Evolutionary conservation across 1,140 invertebrate species (phyloP).

Genomic region (Cyclargus thomasi): DNA sequence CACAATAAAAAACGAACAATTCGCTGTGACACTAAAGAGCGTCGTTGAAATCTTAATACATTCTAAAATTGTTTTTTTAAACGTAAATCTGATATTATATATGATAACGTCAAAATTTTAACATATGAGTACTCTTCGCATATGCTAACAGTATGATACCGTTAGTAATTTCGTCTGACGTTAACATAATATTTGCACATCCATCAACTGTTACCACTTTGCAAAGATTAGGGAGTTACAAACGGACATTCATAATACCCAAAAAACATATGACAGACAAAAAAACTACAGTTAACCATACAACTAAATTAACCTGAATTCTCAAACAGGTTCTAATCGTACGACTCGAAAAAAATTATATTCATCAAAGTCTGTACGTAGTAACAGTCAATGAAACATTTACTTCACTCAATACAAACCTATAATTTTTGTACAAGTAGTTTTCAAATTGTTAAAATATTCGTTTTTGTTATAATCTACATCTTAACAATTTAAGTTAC

Average conservation of each 20-base stretch:
- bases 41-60: not conserved
- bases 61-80: too few relatives aligned
- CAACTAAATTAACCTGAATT: slow-evolving; percentile 1
- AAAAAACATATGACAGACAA: not conserved
- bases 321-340: slow-evolving; percentile 1
- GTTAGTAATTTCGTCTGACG: not conserved
- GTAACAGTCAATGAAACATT: not conserved
- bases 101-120: too few relatives aligned
- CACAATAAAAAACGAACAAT: not conserved
- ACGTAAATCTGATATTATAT: too few relatives aligned
- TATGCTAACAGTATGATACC: not conserved
- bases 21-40: not conserved
- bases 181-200: slow-evolving; percentile 12
- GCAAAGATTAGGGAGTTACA: not conserved
- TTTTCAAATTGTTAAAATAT: too few relatives aligned
- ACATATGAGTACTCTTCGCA: too few relatives aligned
- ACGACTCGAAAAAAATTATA: not conserved
- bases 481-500: too few relatives aligned
- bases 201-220: not conserved
- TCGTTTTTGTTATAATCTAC: too few relatives aligned
- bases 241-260: too few relatives aligned
- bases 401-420: not conserved
- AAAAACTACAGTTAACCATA: slow-evolving; percentile 8
- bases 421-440: not conserved
- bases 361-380: not conserved